Conservation (phyloP, 64 coral and sea anemone genomes). For the Porites australiensis region DNA sequence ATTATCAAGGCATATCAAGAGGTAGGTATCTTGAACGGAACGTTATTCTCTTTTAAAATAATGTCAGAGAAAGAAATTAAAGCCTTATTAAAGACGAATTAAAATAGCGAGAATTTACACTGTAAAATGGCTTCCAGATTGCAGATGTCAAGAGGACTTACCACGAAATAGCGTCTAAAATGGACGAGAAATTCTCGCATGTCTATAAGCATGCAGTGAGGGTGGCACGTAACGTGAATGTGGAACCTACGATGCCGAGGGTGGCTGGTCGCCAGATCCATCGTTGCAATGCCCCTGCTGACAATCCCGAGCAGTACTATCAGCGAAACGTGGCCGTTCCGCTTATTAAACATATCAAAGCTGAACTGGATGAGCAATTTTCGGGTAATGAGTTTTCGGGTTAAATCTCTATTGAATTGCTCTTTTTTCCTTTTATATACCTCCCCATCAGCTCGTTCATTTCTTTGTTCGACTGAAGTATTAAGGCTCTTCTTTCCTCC, state of each 20-base stretch:
- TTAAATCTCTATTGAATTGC: conserved; percentile 16
- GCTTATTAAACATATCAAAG: conserved; percentile 58
- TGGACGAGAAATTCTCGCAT: conserved; percentile 59
- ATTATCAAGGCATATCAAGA: conserved; percentile 75
- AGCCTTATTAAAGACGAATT: neutral
- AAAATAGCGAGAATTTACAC: conserved; percentile 37
- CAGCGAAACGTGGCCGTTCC: conserved; percentile 60
- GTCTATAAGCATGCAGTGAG: conserved; percentile 71
- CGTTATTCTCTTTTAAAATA: conserved; percentile 31
- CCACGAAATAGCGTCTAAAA: conserved; percentile 63
- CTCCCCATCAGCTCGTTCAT: conserved; percentile 27
- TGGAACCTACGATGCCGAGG: conserved; percentile 59
- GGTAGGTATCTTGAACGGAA: conserved; percentile 55
- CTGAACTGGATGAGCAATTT: conserved; percentile 60
- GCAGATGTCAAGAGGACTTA: conserved; percentile 65
- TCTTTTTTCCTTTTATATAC: neutral
- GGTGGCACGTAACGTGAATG: conserved; percentile 64
- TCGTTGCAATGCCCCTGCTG: conserved; percentile 45
- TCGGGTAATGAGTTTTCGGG: conserved; percentile 43
- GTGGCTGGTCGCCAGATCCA: conserved; percentile 60
- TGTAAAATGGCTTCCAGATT: conserved; percentile 57
- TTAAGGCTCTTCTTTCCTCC: conserved; percentile 26
- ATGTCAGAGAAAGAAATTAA: neutral
- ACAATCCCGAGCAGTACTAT: conserved; percentile 57
- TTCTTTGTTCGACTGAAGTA: conserved; percentile 34